These are phyloP conservation scores for Craterocephalus amniculus DNA, from an alignment of 2,797 vertebrate genomes.

Conservation along the genomic window DNA sequence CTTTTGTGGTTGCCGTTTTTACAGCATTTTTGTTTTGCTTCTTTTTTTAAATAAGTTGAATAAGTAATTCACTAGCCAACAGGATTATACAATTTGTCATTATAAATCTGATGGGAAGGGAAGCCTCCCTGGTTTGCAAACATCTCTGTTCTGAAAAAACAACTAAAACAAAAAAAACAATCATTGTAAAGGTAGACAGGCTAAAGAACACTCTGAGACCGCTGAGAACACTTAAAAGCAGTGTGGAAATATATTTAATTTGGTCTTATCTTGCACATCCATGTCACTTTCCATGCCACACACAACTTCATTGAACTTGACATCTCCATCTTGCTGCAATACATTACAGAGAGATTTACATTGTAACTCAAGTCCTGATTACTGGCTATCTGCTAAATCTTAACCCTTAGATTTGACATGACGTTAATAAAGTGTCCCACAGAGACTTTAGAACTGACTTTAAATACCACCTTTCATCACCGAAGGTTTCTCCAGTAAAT, in stretches of 20 bases:
- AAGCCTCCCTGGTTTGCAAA: too few species aligned
- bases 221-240: too few species aligned
- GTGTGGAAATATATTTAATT: too few species aligned
- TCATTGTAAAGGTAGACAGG: too few species aligned
- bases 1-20: background rate
- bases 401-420: background rate
- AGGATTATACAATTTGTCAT: background rate
- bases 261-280: background rate
- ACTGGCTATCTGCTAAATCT: constrained; percentile 1
- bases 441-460: constrained; percentile 14
- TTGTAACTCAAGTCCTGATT: constrained; percentile 13
- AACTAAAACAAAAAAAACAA: too few species aligned
- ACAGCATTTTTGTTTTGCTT: background rate
- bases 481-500: constrained; percentile 15
- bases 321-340: background rate
- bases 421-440: constrained; percentile 14
- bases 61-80: background rate
- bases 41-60: too few species aligned
- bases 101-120: background rate
- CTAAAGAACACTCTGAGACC: too few species aligned
- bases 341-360: background rate
- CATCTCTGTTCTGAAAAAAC: too few species aligned
- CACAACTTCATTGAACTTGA: constrained; percentile 26
- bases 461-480: constrained; percentile 19
- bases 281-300: too few species aligned